These are phyloP conservation scores for Oscheius sp. DNA, from an alignment of 2,888 invertebrate species.

Conservation along the genomic window DNA sequence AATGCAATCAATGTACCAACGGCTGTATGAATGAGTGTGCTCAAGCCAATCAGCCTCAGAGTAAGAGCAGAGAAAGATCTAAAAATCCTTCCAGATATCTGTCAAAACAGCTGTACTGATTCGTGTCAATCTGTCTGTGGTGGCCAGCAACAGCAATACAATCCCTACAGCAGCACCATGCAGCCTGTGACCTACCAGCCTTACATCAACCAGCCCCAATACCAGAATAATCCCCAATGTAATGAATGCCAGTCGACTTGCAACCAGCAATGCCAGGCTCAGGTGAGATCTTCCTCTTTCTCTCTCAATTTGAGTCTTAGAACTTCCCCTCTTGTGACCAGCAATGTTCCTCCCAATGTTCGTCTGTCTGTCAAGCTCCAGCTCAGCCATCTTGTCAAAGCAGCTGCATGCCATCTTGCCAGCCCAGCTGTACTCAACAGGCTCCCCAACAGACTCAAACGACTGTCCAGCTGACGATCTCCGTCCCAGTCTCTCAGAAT, in stretches of 20 bases:
- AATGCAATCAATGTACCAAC: slow-evolving; percentile 47
- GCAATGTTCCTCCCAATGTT: slow-evolving; percentile 42
- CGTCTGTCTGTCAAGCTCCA: slow-evolving; percentile 32
- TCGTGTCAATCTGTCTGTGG: slow-evolving; percentile 32
- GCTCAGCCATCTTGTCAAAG: slow-evolving; percentile 27
- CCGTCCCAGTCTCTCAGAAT: slow-evolving; percentile 46
- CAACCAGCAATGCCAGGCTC: slow-evolving; percentile 36
- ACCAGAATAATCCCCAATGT: slow-evolving; percentile 23
- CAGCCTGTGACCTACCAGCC: slow-evolving; percentile 8
- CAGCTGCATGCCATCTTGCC: slow-evolving; percentile 29
- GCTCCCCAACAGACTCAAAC: slow-evolving; percentile 16
- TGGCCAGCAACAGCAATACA: slow-evolving; percentile 31
- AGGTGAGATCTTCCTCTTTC: too few relatives aligned
- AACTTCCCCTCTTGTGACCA: slow-evolving; percentile 39
- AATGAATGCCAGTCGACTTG: slow-evolving; percentile 26
- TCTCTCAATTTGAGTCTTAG: slow-evolving; percentile 34
- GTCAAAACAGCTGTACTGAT: slow-evolving; percentile 40
- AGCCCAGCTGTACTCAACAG: slow-evolving; percentile 25
- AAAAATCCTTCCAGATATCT: too few relatives aligned
- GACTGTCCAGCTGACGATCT: slow-evolving; percentile 36
- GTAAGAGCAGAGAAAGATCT: too few relatives aligned
- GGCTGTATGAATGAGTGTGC: slow-evolving; percentile 39
- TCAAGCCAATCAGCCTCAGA: slow-evolving; percentile 9
- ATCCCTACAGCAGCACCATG: slow-evolving; percentile 9
- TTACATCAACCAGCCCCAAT: slow-evolving; percentile 3